Conservation (phyloP, 92 coral and sea anemone species). For the Virgularia gustaviana region DNA sequence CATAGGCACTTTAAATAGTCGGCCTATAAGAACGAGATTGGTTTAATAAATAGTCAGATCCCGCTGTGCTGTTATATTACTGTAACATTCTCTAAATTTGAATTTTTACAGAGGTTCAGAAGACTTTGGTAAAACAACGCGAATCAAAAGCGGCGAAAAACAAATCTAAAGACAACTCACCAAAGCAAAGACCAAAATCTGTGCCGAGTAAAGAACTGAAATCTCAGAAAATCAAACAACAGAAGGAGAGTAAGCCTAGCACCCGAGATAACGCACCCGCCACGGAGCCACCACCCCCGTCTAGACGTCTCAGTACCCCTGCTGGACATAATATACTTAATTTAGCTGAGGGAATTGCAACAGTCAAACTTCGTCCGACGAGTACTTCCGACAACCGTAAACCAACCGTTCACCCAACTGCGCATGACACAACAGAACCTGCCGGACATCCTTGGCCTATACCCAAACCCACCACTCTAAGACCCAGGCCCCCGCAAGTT, state of each 20-base stretch:
- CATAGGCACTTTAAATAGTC: no score
- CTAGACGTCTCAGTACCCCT: conserved; percentile 27
- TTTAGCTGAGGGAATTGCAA: conserved; percentile 41
- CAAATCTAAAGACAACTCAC: conserved; percentile 30
- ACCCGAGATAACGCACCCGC: neutral
- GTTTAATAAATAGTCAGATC: no score
- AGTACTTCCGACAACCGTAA: neutral
- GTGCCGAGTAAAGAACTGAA: conserved; percentile 55
- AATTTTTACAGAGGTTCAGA: conserved; percentile 76
- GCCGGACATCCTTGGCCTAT: neutral
- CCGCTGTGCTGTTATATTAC: neutral
- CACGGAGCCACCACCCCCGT: neutral
- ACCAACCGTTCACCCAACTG: neutral
- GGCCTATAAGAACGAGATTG: no score
- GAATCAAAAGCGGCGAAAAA: conserved; percentile 37
- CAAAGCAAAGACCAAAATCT: conserved; percentile 49
- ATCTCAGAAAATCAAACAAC: conserved; percentile 48
- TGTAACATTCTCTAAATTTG: neutral
- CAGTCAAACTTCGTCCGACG: conserved; percentile 23
- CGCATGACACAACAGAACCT: neutral
- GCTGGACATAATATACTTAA: conserved; percentile 38
- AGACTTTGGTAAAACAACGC: conserved; percentile 70
- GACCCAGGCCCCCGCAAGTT: conserved; percentile 71
- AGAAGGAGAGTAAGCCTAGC: no score
- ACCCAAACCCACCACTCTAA: conserved; percentile 37